phyloP scores from a whole-genome alignment of 2,113 vertebrate genomes.

The Mixornis gularis region DNA sequence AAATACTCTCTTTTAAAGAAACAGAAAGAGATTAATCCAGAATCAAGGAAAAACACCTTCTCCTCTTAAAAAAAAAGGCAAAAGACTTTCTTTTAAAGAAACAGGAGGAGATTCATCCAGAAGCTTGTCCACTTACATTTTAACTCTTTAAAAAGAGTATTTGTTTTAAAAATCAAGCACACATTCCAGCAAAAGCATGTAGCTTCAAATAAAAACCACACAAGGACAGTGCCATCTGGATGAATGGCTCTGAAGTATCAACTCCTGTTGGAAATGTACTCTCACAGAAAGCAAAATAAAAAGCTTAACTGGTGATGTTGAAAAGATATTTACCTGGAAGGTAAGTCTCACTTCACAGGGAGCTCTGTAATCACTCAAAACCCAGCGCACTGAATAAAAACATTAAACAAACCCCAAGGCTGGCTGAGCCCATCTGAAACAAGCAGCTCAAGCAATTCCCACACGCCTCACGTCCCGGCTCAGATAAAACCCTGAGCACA shows the following conservation, averaged over 20 bases:
- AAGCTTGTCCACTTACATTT: not conserved
- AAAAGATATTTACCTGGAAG: not conserved
- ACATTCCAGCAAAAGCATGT: not conserved
- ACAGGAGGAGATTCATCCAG: not conserved
- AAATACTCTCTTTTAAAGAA: not conserved
- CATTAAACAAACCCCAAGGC: not conserved
- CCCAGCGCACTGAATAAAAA: not conserved
- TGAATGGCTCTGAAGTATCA: not conserved
- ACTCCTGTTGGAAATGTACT: not conserved
- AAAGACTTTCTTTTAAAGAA: not conserved
- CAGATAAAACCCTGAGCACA: not conserved
- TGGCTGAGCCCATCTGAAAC: not conserved
- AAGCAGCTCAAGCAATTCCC: not conserved
- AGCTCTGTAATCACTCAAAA: not conserved
- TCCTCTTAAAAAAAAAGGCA: not conserved
- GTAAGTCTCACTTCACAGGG: not conserved
- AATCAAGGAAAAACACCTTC: not conserved
- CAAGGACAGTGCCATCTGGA: not conserved
- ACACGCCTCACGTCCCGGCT: not conserved
- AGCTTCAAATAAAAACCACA: not conserved
- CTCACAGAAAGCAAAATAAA: not conserved
- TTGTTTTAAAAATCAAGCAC: not conserved
- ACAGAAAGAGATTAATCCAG: not conserved
- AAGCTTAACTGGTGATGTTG: not conserved
- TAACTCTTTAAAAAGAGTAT: not conserved